Conservation (phyloP, 2,113 vertebrate species). For the Axis porcinus region DNA sequence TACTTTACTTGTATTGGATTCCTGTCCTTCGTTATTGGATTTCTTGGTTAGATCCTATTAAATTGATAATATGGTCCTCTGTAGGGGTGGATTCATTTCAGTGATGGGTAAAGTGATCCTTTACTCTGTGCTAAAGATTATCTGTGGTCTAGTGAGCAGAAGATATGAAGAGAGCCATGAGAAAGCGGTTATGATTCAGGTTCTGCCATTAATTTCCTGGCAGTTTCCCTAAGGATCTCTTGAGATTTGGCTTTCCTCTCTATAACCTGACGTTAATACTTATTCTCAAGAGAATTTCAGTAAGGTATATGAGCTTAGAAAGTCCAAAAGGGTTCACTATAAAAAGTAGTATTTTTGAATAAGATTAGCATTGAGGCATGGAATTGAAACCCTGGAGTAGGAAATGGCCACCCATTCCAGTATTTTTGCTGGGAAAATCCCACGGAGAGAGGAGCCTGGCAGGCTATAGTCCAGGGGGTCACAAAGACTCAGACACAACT, state of each 20-base stretch:
- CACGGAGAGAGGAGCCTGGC: not conserved
- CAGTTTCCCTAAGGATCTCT: not conserved
- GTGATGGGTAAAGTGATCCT: not conserved
- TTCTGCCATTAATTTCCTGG: constrained; percentile 36
- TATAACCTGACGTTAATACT: not conserved
- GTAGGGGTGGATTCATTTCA: not conserved
- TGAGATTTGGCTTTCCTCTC: not conserved
- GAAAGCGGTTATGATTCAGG: not conserved
- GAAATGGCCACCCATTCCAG: not conserved
- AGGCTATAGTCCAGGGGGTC: not conserved
- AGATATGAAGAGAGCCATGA: not conserved
- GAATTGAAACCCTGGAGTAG: not conserved
- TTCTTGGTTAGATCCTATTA: constrained; percentile 16
- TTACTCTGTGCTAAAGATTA: not conserved
- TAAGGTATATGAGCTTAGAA: not conserved
- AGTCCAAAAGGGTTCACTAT: not conserved
- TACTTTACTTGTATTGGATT: constrained; percentile 34
- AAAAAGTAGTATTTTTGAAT: not conserved
- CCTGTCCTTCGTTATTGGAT: constrained; percentile 17
- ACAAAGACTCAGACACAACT: not conserved
- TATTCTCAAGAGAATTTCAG: not conserved
- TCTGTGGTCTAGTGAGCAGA: not conserved
- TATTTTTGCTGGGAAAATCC: not conserved
- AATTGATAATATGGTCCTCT: constrained; percentile 25
- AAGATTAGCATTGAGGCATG: not conserved